These are phyloP conservation scores for Sebastes alutus DNA, from an alignment of 2,797 vertebrate genomes.

Conservation along the genomic window DNA sequence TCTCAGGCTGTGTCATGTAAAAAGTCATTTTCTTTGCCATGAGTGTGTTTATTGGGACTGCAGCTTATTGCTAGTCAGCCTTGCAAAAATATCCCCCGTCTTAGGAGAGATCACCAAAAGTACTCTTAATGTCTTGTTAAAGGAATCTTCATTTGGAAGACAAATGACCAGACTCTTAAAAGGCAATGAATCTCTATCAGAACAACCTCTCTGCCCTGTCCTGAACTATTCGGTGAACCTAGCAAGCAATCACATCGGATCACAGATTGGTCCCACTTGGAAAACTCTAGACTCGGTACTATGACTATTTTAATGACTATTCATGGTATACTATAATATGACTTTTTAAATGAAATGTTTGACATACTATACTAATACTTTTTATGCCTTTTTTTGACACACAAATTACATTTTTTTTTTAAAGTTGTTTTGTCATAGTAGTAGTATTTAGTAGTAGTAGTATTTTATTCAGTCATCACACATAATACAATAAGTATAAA, in stretches of 20 bases:
- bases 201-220: background rate
- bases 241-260: constrained; percentile 17
- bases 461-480: too few species aligned
- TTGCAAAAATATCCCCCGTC: background rate
- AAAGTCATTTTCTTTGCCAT: constrained; percentile 53
- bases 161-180: constrained; percentile 31
- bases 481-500: too few species aligned
- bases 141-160: constrained; percentile 41
- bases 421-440: too few species aligned
- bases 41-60: constrained; percentile 38
- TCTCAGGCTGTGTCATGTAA: constrained; percentile 35
- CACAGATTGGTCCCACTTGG: too few species aligned
- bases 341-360: too few species aligned
- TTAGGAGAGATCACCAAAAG: constrained; percentile 24
- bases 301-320: background rate
- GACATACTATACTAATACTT: too few species aligned
- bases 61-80: constrained; percentile 1
- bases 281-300: background rate
- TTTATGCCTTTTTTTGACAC: too few species aligned
- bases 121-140: constrained; percentile 14
- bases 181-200: constrained; percentile 43
- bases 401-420: too few species aligned
- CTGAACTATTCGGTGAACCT: constrained; percentile 13
- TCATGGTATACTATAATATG: too few species aligned
- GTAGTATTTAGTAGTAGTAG: too few species aligned